Conservation (phyloP, 2,888 invertebrate genomes). For the Drosophila imparisetae region DNA sequence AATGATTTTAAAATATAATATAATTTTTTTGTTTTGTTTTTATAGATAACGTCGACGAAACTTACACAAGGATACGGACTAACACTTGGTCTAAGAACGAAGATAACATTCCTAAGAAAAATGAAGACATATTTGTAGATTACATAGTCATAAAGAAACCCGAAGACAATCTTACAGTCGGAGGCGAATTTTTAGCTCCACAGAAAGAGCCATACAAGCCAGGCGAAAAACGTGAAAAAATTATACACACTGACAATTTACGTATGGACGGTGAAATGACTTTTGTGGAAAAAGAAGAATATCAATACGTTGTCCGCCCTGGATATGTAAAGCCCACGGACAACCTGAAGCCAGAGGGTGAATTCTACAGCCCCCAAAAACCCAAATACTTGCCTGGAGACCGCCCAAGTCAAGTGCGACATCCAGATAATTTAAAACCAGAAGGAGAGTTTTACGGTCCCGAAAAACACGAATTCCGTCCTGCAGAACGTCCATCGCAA, state of each 20-base stretch:
- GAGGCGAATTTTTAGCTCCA: constrained; percentile 86
- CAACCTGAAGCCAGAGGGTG: constrained; percentile 59
- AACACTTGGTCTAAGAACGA: constrained; percentile 84
- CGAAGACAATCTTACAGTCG: constrained; percentile 87
- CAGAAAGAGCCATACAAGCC: constrained; percentile 85
- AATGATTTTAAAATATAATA: not conserved
- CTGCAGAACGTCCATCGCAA: constrained; percentile 84
- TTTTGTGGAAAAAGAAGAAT: constrained; percentile 83
- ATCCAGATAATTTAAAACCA: constrained; percentile 84
- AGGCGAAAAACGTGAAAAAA: constrained; percentile 85
- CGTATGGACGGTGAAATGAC: constrained; percentile 86
- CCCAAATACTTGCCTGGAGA: constrained; percentile 77
- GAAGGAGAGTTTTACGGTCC: constrained; percentile 85
- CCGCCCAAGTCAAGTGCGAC: constrained; percentile 85
- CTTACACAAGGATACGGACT: constrained; percentile 75
- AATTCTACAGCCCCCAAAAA: constrained; percentile 70
- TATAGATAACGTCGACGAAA: constrained; percentile 75
- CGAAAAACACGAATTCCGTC: no score
- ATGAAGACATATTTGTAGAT: constrained; percentile 79
- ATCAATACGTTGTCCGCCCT: constrained; percentile 85
- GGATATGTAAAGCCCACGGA: constrained; percentile 82
- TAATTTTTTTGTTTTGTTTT: not conserved
- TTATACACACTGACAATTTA: constrained; percentile 86
- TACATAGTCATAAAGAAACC: constrained; percentile 85
- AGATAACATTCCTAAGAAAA: constrained; percentile 85